Base-by-base conservation (phyloP, 2,797 vertebrate genomes). In the Clarias fuscus region DNA sequence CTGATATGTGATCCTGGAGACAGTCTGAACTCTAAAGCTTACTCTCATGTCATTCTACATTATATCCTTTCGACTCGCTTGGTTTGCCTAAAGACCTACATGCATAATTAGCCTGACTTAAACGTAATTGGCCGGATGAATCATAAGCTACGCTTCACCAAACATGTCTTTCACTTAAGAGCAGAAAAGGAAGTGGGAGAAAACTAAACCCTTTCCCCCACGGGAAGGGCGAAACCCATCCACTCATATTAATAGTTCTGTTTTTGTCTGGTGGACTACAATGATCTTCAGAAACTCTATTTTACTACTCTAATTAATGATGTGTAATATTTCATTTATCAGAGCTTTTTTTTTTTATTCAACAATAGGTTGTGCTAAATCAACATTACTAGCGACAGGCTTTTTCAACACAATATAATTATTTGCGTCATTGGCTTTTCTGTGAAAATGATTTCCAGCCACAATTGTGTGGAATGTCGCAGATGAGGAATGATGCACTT, bases 201-300 rank as follows among this genome's bases (percentile, higher is more conserved):
- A 30, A 67, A 82, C 67, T 56, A 30, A 82, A 68, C 10, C 24
- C 40, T 30, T 82, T 82, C 13, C 7, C 7, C 79, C 11, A 56
- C 56, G 59, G 62, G 33, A 83, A 84, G 86, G 85, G 68, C 77
- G 83, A 78, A 87, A 88, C 90, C 84, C 62, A 40, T 81, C 82
- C 56, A 89, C 93, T 93, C 90, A 92, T 90, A 93, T 90, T 89
- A 94, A 94, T 94, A 93, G 91, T 88, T 92, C 92, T 86, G 88
- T 92, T 91, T 90, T 92, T 91, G 85, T 91, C 91, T 90, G 87
- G 87, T 77, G 88, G 90, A 88, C 90, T 90, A 72, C 30, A 89
- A 87, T 88, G 88, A 89, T 90, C 92, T 91, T 93, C 89, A 91
- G 91, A 90, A 53, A 73, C 24, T 86, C 92, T 88, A 89, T 92